Evolutionary conservation across 2,888 invertebrate genomes (phyloP).

Genomic region (Parnassius glacialis): DNA sequence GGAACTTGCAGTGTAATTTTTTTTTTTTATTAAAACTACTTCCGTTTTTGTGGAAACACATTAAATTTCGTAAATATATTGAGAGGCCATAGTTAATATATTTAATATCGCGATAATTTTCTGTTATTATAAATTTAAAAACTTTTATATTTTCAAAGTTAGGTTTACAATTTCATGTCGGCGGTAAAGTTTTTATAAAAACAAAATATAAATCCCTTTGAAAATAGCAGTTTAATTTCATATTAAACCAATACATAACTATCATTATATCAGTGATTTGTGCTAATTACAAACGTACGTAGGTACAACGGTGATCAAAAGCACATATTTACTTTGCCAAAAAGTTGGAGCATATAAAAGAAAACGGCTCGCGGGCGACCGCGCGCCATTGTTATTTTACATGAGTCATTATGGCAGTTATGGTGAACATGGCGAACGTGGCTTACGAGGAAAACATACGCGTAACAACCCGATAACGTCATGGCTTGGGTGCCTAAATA

Average conservation of each 20-base stretch:
- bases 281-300: conserved; percentile 13
- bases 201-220: not conserved
- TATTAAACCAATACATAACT: not conserved
- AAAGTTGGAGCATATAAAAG: conserved; percentile 14
- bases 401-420: conserved; percentile 28
- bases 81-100: no score
- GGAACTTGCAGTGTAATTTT: no score
- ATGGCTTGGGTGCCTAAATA: conserved; percentile 3
- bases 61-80: no score
- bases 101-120: no score
- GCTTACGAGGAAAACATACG: conserved; percentile 26
- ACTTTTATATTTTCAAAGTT: no score
- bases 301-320: conserved; percentile 1
- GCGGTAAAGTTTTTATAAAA: no score
- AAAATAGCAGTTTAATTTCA: not conserved
- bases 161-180: no score
- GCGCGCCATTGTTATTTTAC: conserved; percentile 27
- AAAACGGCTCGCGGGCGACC: conserved; percentile 4
- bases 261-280: not conserved
- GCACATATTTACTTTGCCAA: not conserved
- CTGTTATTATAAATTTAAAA: no score
- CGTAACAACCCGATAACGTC: conserved; percentile 8
- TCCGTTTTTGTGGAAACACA: no score
- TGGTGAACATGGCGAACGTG: conserved; percentile 27
- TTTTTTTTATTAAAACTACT: no score